Conservation (phyloP, 2,797 vertebrate species). For the Macrochelys suwanniensis region DNA sequence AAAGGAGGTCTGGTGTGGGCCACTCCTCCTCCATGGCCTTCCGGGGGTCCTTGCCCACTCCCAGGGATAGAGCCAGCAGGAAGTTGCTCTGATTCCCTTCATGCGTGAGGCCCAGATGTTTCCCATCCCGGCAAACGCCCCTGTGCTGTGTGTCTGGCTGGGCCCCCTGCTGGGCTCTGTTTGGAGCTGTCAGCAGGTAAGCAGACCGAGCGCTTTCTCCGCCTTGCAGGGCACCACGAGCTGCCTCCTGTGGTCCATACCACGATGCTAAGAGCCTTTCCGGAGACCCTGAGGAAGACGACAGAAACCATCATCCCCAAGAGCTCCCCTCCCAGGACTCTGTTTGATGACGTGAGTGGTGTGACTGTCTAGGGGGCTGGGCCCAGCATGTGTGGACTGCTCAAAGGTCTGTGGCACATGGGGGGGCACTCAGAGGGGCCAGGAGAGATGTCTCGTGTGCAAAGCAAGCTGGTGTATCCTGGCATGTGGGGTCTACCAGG, state of each 20-base stretch:
- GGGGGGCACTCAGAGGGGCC: no score
- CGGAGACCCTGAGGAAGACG: constrained; percentile 82
- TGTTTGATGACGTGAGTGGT: constrained; percentile 84
- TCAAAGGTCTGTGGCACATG: background rate
- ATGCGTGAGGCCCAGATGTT: background rate
- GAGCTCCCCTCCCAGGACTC: constrained; percentile 60
- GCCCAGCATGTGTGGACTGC: fast-evolving
- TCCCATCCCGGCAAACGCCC: fast-evolving
- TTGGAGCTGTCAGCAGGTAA: background rate
- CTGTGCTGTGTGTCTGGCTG: background rate
- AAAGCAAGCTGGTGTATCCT: fast-evolving
- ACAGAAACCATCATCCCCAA: constrained; percentile 84
- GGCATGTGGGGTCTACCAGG: fast-evolving
- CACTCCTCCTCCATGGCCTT: background rate
- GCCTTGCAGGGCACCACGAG: constrained; percentile 90
- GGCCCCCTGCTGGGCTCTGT: fast-evolving
- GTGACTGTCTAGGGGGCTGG: background rate
- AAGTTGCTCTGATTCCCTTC: background rate
- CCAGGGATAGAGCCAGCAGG: fast-evolving
- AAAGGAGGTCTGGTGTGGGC: background rate
- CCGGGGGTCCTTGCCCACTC: background rate
- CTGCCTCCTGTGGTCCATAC: constrained; percentile 94
- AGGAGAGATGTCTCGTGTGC: no score
- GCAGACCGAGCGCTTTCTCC: background rate
- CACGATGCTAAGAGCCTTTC: constrained; percentile 94